Evolutionary conservation across 2,888 invertebrate species (phyloP), one percentile per base, ranked within the genome.

Genomic region (Nebria salina): DNA sequence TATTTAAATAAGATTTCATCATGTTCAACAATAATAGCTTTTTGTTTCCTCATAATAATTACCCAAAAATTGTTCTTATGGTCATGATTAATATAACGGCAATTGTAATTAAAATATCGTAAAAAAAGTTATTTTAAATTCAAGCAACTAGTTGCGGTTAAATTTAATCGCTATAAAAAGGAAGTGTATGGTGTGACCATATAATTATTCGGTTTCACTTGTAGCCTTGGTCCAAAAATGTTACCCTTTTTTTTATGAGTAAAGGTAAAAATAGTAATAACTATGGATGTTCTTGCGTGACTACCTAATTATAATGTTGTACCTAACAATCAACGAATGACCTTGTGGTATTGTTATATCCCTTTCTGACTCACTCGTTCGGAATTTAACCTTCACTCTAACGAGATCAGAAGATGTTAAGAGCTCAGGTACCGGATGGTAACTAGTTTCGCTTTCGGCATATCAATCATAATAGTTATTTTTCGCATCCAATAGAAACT

Each of bases 291-390:
- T 54, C 54, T 7, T 77, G 11, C 20, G 26, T 70, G 70, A 70
- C 77, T 77, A 77, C 77, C n/a, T 20, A 72, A 77, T 34, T 43
- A 77, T 77, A 0, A 72, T 77, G 64, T 72, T 25, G 13, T 72
- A 64, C 34, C 20, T 68, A 70, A 70, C 25, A 15, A 72, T 72
- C 42, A 34, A 76, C 66, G 43, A 66, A 4, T 68, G 26, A 15
- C 20, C 26, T 68, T 68, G 26, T 72, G 4, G 25, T 41, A 72
- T 72, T 25, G 25, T 26, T 72, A 72, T 26, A 72, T 34, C 11
- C n/a, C n/a, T 8, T 8, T 41, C 42, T 77, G 77, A 34, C 26
- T 64, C 65, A 77, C 11, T 15, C 15, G 6, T 66, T 26, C 26
- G 43, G 68, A 70, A 77, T 77, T 70, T 42, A 20, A 68, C 25